Evolutionary conservation across 2,797 vertebrate genomes (phyloP), one percentile per base, ranked within the genome.

Genomic region (Onychomys torridus): DNA sequence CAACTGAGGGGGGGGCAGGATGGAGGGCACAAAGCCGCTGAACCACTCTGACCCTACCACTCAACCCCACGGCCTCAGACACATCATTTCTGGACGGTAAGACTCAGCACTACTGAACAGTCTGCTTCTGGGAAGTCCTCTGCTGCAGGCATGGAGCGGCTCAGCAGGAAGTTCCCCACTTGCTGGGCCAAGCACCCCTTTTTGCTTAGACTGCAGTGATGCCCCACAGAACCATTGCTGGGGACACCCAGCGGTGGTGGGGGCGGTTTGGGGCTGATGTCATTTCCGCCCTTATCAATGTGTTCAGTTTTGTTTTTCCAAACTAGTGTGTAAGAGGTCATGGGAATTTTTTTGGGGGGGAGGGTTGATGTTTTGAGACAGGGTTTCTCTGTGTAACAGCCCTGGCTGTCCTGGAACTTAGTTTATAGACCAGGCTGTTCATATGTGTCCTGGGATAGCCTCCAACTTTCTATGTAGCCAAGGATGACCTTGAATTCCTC

Each of bases 271-370:
- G 57, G 52, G 46, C 78, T 94, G 67, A 89, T 9, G 59, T 85
- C 93, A 91, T 59, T 89, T 89, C 82, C 91, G 37, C 67, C 94
- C 95, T 65, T 37, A 69, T 37, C 82, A 37, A 27, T 61, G 14
- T 91, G 86, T 49, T 71, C 46, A 93, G n/a, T 88, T 82, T 65
- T 73, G 65, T 43, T 95, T 94, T 78, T 59, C n/a, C 4, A 34
- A 81, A 73, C 55, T 75, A 93, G 43, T 94, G 32, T 69, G 49
- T 79, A 40, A 90, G 61, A 90, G 65, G 65, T 93, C 23, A 75
- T 43, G 19, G 43, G 76, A 52, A 21, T 95, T 84, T 17, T 83
- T 61, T 46, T 5, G 1, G 19, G 16, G 6, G 40, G 32, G 34
- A 14, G 34, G 34, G 17, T n/a, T 69, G 34, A 32, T 69, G 43